Evolutionary conservation across 1,140 invertebrate species (phyloP), one percentile per base, ranked within the genome.

Genomic region (Drosophila tsacasi): DNA sequence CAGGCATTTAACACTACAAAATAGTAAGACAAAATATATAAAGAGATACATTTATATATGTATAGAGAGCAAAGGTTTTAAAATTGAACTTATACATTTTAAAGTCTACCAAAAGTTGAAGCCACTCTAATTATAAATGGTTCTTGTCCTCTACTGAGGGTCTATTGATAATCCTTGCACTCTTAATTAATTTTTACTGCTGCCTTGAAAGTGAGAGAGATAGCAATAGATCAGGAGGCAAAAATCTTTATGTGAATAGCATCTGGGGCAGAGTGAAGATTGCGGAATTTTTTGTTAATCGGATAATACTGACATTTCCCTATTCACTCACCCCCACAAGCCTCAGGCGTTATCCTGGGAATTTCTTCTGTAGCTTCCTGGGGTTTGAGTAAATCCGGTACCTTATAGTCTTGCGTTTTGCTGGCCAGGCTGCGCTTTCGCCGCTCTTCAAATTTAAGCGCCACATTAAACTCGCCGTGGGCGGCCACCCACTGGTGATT

Each of bases 391-490:
- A n/a, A 39, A 2, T 17, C 21, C 5, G 32, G 15, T n/a, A 39
- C 35, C 19, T 25, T 57, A 2, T 7, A 4, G 5, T 15, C 19
- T n/a, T 49, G 54, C 2, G 35, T 21, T 23, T 25, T 58, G 35
- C n/a, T 52, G 30, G 71, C 54, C 57, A 52, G 66, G 15, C 54
- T 73, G 37, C 83, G 79, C 25, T 72, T 83, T 7, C 89, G 54
- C 13, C 84, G 71, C 42, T 76, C 73, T 64, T 81, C 76, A 44
- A 82, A 85, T 40, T 82, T 87, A 0, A 91, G 44, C 13, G 84
- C 86, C 23, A 90, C 85, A 42, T 79, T 76, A 27, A 90, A 90
- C 52, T 90, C 85, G 19, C n/a, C 46, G 42, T 86, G 62, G 12
- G 87, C 78, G 4, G 50, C 44, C 9, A 71, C 9, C 81, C 81